Evolutionary conservation across 2,888 invertebrate species (phyloP), one percentile per base, ranked within the genome.

Genomic region (Dryobotodes eremita): DNA sequence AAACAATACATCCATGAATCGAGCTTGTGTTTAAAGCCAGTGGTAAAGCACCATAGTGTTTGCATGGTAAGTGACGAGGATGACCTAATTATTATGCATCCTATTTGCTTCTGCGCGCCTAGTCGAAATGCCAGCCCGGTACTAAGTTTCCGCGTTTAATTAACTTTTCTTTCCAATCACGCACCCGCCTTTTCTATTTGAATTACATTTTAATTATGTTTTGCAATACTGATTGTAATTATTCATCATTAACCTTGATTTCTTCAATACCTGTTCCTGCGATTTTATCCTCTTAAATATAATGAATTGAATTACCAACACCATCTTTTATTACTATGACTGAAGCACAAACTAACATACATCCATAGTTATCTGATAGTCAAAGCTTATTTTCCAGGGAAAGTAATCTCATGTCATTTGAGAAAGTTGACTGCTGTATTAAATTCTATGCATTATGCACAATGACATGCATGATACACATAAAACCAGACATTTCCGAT

Each of bases 21-120:
- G 61, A 93, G 90, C 53, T 76, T 94, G 10, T 96, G 96, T 76
- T 82, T 96, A 82, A 91, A 92, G 71, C 94, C 96, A 0, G 87
- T 96, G 11, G 77, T 87, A 2, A 89, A 90, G 0, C 93, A 94
- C 79, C 96, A 96, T 59, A 94, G 93, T 62, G 79, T 85, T 20
- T 96, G 96, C 75, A 91, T 92, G 93, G 96, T 96, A 82, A 91
- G 92, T 78, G 20, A 23, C 10, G 48, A n/a, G 13, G 46, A 2
- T 31, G 64, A 70, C n/a, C 65, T 75, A 55, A 73, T 66, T 85
- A 75, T 31, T 72, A 62, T 70, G 59, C 48, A 72, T 86, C 61
- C 78, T 77, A 59, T 65, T 61, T 72, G 46, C 53, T 73, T 61
- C 86, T 85, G 85, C 11, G 86, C 61, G 82, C 85, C 85, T 85